Evolutionary conservation across 2,113 vertebrate species (phyloP).

Genomic region (Tympanuchus pallidicinctus): DNA sequence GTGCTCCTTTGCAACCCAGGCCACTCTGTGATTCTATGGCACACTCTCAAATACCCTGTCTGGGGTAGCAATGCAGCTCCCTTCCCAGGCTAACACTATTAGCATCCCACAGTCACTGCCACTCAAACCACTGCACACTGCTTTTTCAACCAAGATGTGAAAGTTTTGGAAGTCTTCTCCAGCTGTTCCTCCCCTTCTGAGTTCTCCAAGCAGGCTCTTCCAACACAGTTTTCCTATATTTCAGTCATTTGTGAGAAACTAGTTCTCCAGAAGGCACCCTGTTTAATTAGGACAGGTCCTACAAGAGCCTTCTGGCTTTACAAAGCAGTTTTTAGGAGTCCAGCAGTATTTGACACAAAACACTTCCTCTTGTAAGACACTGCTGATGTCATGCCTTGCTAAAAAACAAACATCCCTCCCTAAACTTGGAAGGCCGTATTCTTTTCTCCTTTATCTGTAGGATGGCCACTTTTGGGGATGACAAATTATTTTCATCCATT

Average conservation of each 20-base stretch:
- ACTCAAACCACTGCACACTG: rapidly evolving
- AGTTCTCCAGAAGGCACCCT: rapidly evolving
- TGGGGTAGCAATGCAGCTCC: rapidly evolving
- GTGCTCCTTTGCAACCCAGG: no score
- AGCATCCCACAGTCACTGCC: rapidly evolving
- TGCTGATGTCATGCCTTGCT: background rate
- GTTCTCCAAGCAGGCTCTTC: rapidly evolving
- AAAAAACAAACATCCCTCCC: background rate
- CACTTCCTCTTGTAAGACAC: background rate
- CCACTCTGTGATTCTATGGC: no score
- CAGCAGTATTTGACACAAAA: background rate
- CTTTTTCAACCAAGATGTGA: rapidly evolving
- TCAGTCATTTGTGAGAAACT: background rate
- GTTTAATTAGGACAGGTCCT: background rate
- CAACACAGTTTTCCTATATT: rapidly evolving
- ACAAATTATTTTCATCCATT: background rate
- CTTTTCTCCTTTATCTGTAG: background rate
- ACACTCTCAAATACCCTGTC: rapidly evolving
- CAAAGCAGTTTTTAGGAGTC: background rate
- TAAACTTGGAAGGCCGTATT: rapidly evolving
- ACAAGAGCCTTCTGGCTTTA: background rate
- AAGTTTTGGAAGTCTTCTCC: background rate
- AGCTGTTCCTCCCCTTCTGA: background rate
- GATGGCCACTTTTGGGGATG: background rate
- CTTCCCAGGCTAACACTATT: rapidly evolving